Conservation (phyloP, 2,113 vertebrate species). For the Cyprinodon variegatus region DNA sequence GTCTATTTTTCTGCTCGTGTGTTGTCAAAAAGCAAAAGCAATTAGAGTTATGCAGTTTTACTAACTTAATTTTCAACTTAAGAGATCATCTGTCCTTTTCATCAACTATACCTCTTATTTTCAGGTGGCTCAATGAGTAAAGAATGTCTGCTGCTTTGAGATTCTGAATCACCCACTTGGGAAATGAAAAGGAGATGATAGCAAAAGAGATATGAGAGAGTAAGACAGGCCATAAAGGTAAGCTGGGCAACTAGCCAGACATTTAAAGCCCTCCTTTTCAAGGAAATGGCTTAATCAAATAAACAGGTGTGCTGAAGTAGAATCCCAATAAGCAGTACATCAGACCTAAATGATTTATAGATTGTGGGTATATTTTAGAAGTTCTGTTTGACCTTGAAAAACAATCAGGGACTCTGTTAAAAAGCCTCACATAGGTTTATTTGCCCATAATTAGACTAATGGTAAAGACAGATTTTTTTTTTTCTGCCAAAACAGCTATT, state of each 20-base stretch:
- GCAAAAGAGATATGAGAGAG: constrained; percentile 61
- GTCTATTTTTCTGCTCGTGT: constrained; percentile 1
- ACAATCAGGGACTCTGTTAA: constrained; percentile 62
- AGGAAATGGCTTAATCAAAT: constrained; percentile 74
- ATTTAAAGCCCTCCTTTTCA: constrained; percentile 74
- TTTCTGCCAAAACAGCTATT: constrained; percentile 33
- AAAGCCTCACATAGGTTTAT: constrained; percentile 55
- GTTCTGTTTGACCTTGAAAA: constrained; percentile 66
- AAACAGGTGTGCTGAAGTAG: constrained; percentile 72
- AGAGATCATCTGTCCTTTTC: constrained; percentile 27
- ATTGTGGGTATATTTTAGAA: constrained; percentile 18
- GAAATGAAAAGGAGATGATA: constrained; percentile 76
- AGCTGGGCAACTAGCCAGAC: constrained; percentile 72
- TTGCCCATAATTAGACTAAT: constrained; percentile 63
- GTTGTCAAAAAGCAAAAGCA: constrained; percentile 21
- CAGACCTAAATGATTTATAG: constrained; percentile 52
- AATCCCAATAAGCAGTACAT: constrained; percentile 62
- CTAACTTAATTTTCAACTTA: neutral
- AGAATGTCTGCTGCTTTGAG: constrained; percentile 68
- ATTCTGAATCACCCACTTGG: constrained; percentile 75
- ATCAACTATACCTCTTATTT: constrained; percentile 66
- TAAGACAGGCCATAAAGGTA: constrained; percentile 78
- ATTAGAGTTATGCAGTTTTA: constrained; percentile 11
- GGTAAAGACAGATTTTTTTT: constrained; percentile 31
- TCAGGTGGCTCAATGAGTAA: constrained; percentile 62